Conservation (phyloP, 2,113 vertebrate species). For the Oncorhynchus clarkii region DNA sequence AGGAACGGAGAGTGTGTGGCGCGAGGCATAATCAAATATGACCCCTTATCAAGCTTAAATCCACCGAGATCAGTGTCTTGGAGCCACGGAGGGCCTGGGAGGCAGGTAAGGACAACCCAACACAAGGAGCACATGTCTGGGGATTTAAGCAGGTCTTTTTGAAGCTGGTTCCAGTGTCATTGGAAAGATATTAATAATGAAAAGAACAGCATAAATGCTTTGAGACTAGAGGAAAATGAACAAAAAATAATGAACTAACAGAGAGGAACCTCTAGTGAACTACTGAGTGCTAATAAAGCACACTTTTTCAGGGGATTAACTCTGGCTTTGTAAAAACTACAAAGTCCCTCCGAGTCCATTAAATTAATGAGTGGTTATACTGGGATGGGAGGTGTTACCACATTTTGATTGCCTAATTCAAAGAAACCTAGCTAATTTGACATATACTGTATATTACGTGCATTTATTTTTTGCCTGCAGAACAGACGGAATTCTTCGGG, state of each 20-base stretch:
- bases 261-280: not conserved
- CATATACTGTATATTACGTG: too few relatives aligned
- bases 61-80: not conserved
- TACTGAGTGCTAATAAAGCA: not conserved
- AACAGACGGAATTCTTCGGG: too few relatives aligned
- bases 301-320: not conserved
- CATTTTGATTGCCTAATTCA: too few relatives aligned
- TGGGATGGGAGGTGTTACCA: too few relatives aligned
- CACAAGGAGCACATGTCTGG: not conserved
- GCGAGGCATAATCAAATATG: not conserved
- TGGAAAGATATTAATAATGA: not conserved
- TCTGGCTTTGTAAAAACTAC: not conserved
- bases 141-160: constrained; percentile 6
- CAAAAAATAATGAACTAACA: not conserved
- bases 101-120: not conserved
- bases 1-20: constrained; percentile 3
- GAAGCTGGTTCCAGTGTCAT: constrained; percentile 10
- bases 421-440: too few relatives aligned
- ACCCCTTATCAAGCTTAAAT: constrained; percentile 16
- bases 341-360: not conserved
- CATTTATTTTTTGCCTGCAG: too few relatives aligned
- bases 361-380: too few relatives aligned
- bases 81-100: not conserved
- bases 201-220: not conserved
- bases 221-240: not conserved